phyloP scores from a whole-genome alignment of 2,797 vertebrate genomes.

The Rhincodon typus region DNA sequence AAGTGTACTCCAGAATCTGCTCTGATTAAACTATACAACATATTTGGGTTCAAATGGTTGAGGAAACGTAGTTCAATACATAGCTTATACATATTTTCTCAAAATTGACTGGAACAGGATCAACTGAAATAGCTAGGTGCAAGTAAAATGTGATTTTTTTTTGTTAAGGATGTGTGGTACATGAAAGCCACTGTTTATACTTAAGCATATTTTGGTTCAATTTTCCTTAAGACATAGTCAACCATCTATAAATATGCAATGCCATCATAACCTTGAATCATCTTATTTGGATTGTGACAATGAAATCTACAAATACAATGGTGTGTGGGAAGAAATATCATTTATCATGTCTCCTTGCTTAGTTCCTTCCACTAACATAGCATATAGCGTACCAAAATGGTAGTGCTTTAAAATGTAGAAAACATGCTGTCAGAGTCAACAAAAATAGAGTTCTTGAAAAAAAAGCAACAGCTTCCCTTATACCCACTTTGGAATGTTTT shows the following conservation, averaged over 20 bases:
- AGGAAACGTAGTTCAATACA: background rate
- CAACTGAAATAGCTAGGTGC: background rate
- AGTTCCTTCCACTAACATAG: background rate
- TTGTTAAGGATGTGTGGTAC: background rate
- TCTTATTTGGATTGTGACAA: background rate
- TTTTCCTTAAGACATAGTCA: background rate
- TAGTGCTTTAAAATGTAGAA: background rate
- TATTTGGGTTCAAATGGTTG: background rate
- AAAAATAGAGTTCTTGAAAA: background rate
- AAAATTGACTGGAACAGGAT: background rate
- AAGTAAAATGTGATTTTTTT: background rate
- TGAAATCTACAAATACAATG: background rate
- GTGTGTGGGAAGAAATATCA: background rate
- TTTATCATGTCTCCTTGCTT: background rate
- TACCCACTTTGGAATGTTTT: conserved; percentile 82
- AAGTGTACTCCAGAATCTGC: background rate
- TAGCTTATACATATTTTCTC: background rate
- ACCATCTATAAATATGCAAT: background rate
- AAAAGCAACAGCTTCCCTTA: background rate
- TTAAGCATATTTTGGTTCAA: background rate
- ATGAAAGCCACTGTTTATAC: background rate
- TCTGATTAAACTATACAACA: background rate
- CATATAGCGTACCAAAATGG: background rate
- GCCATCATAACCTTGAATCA: background rate
- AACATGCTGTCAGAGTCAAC: background rate